Evolutionary conservation across 1,140 invertebrate genomes (phyloP).

Genomic region (Megalonaias nervosa): DNA sequence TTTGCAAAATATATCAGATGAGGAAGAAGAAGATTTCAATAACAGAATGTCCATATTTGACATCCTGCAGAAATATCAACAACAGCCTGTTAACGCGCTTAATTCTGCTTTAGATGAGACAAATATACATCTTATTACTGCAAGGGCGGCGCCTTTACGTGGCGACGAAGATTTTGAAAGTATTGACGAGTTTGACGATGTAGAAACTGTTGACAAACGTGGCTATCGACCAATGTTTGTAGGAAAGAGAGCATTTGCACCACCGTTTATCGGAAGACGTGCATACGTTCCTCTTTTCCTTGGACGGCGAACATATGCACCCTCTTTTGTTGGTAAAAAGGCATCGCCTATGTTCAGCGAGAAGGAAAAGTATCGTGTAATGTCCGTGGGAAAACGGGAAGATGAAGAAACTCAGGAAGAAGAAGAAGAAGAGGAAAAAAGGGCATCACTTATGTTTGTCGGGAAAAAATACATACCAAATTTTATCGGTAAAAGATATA

Average conservation of each 20-base stretch:
- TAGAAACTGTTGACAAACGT: no score
- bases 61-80: slow-evolving; percentile 11
- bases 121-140: not conserved
- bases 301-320: no score
- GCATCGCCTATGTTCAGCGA: no score
- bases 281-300: no score
- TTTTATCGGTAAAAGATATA: slow-evolving; percentile 6
- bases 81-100: slow-evolving; percentile 1
- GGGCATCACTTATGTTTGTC: slow-evolving; percentile 20
- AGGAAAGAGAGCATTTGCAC: no score
- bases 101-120: not conserved
- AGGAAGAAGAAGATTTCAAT: not conserved
- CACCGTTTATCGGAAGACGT: no score
- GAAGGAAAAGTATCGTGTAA: no score
- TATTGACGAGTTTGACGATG: not conserved
- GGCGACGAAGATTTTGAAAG: not conserved
- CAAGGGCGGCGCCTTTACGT: no score
- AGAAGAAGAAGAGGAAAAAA: slow-evolving; percentile 20
- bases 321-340: no score
- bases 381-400: no score
- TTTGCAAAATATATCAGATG: not conserved
- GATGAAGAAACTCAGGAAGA: slow-evolving; percentile 1
- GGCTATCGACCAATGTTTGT: no score
- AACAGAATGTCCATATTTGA: not conserved
- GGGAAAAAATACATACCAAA: slow-evolving; percentile 15